phyloP scores from a whole-genome alignment of 2,888 invertebrate genomes.

The Euspilapteryx auroguttella region DNA sequence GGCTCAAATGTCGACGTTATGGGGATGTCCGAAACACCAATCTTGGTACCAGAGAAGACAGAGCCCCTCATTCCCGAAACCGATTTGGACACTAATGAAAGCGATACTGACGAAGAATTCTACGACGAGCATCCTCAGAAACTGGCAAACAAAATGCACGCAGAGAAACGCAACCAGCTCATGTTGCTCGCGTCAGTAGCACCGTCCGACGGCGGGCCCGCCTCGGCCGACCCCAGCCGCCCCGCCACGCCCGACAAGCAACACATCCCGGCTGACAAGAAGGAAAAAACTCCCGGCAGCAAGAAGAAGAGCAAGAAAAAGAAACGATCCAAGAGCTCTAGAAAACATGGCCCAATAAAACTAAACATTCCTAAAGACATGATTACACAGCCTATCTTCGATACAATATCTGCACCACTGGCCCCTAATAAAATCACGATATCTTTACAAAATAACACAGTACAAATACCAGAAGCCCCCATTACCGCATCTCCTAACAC shows the following conservation, averaged over 20 bases:
- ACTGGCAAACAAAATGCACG: slow-evolving; percentile 70
- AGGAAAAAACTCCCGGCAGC: slow-evolving; percentile 50
- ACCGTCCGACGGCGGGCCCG: slow-evolving; percentile 60
- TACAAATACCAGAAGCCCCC: slow-evolving; percentile 43
- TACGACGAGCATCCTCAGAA: slow-evolving; percentile 82
- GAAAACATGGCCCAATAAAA: slow-evolving; percentile 56
- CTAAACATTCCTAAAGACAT: slow-evolving; percentile 63
- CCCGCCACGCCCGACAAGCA: slow-evolving; percentile 62
- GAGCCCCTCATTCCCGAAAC: slow-evolving; percentile 75
- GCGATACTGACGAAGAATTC: slow-evolving; percentile 86
- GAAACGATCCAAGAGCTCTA: slow-evolving; percentile 51
- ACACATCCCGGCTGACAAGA: slow-evolving; percentile 46
- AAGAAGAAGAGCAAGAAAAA: slow-evolving; percentile 73
- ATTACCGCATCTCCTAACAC: slow-evolving; percentile 10
- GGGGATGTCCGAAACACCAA: slow-evolving; percentile 47
- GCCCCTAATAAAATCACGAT: slow-evolving; percentile 49
- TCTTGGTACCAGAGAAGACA: slow-evolving; percentile 43
- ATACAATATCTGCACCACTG: slow-evolving; percentile 16
- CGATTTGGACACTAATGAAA: slow-evolving; percentile 82
- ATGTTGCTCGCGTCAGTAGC: slow-evolving; percentile 64
- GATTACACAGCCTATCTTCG: slow-evolving; percentile 27
- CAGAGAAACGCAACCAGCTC: slow-evolving; percentile 74
- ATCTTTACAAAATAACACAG: slow-evolving; percentile 52
- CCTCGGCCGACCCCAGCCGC: slow-evolving; percentile 65
- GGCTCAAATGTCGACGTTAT: slow-evolving; percentile 60